Base-by-base conservation (phyloP, 2,888 invertebrate genomes). In the Agrypnus murinus region DNA sequence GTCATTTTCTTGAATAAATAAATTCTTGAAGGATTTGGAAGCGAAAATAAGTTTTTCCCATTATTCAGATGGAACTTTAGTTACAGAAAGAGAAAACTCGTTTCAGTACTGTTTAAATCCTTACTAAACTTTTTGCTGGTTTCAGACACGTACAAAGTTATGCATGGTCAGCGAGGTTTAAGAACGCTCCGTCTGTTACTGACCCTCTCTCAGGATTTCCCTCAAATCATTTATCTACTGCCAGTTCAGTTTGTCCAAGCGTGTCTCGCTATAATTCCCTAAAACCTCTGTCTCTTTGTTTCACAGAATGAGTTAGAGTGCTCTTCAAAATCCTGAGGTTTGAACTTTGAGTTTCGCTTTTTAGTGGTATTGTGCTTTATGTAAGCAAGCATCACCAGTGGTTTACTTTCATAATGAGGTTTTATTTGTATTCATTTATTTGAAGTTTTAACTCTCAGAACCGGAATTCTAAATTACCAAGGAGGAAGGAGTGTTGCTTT, bases 201-300 rank as follows among this genome's bases (percentile, higher is more conserved):
- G 60, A 32, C 60, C 60, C 45, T 55, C 45, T 55, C 58, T 58
- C 19, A 40, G 58, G 58, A 60, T 46, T 45, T 43, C 25, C 45
- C 45, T 14, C 31, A 60, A 60, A 60, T 60, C 60, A 60, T 60
- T 60, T 58, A 58, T 40, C 58, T 58, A 8, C 38, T 25, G 38
- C 25, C 43, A 60, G 60, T 60, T 60, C 32, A 17, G 60, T 60
- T 43, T 63, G 62, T 50, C 38, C 60, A 45, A 60, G 31, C 46
- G 45, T 60, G 60, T 60, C 43, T 46, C 12, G 32, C 50, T 38
- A 38, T 63, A 63, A 63, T 63, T 63, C 38, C 62, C 62, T 5
- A 50, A n/a, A 63, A 50, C 48, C 60, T n/a, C 60, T 15, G 43
- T 36, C 50, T 63, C 62, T 63, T 63, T 63, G 50, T 63, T 63